Conservation (phyloP, 2,797 vertebrate genomes). For the Streptopelia turtur region DNA sequence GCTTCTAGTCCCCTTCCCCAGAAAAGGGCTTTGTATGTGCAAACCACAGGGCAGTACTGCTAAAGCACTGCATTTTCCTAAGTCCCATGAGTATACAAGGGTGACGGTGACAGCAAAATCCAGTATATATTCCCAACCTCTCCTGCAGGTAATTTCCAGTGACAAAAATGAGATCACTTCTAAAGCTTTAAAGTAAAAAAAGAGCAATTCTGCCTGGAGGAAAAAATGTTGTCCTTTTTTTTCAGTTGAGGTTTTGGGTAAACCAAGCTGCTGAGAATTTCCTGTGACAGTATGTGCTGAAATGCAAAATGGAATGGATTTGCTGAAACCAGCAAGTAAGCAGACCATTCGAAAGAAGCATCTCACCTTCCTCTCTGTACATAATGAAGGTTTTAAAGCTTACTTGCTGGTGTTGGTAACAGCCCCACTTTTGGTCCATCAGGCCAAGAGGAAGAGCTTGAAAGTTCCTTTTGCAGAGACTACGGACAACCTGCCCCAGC, state of each 20-base stretch:
- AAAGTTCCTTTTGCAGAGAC: background rate
- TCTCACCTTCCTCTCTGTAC: background rate
- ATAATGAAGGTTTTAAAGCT: background rate
- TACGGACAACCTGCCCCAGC: background rate
- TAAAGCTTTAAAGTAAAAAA: slow-evolving; percentile 8
- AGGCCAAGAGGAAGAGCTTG: background rate
- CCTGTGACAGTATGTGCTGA: slow-evolving; percentile 29
- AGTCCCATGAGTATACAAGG: background rate
- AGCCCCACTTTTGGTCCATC: background rate
- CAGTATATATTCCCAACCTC: background rate
- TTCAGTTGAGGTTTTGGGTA: slow-evolving; percentile 32
- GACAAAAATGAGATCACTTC: background rate
- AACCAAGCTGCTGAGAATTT: slow-evolving; percentile 33
- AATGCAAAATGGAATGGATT: slow-evolving; percentile 21
- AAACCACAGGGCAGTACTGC: background rate
- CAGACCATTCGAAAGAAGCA: background rate
- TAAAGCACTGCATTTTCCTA: background rate
- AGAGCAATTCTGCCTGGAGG: background rate
- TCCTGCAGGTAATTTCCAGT: background rate
- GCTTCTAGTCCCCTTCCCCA: background rate
- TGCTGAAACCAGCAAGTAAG: slow-evolving; percentile 45
- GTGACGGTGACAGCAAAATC: background rate
- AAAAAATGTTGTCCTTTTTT: background rate
- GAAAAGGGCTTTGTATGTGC: background rate
- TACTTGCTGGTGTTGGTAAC: background rate